A percentile compares a stretch with the other conserved stretches of the same genome.
Conservation (phyloP, 2,113 vertebrate species). For the Sus scrofa region DNA sequence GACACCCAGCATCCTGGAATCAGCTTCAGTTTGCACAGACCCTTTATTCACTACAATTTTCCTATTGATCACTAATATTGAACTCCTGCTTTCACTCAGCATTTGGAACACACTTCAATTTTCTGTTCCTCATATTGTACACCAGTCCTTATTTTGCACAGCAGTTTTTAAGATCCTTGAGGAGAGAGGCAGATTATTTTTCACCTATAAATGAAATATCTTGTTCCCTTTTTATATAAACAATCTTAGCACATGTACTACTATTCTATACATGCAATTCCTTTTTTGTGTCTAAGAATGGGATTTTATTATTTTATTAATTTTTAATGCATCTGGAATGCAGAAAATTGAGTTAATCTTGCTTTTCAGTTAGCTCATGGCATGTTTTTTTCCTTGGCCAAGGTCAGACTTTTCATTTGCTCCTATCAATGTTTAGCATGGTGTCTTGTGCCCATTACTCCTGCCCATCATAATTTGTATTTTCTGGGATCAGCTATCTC, state of each 20-base stretch:
- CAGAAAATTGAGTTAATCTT: background rate
- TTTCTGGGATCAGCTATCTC: slow-evolving; percentile 43
- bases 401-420: slow-evolving; percentile 3
- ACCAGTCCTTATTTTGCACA: background rate
- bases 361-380: background rate
- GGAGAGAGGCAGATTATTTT: background rate
- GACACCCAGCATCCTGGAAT: background rate
- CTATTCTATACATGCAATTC: background rate
- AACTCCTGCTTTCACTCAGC: background rate
- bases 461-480: slow-evolving; percentile 26
- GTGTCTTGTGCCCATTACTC: background rate
- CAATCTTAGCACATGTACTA: background rate
- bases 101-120: background rate
- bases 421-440: background rate
- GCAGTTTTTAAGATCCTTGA: background rate
- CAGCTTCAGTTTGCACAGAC: background rate
- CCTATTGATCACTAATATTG: background rate
- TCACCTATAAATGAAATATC: background rate
- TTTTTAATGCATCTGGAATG: background rate
- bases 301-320: background rate
- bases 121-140: background rate
- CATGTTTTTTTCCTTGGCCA: background rate
- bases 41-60: background rate
- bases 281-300: background rate
- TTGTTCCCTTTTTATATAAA: background rate